These are phyloP conservation scores for Rhyacophila brunnea DNA, from an alignment of 1,140 invertebrate species.

Conservation along the genomic window DNA sequence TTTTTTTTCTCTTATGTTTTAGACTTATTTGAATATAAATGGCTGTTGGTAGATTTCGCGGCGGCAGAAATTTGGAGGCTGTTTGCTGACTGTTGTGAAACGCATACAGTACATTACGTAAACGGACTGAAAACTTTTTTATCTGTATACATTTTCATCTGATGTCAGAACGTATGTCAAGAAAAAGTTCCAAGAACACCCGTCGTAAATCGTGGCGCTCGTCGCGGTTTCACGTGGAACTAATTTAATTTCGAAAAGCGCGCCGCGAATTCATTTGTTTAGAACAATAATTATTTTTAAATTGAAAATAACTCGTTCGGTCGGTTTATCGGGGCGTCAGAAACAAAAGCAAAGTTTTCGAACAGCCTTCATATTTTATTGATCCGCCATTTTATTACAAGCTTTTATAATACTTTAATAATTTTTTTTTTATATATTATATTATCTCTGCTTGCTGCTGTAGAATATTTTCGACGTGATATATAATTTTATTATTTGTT, in stretches of 20 bases:
- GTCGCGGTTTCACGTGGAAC: too few species aligned
- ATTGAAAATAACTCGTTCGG: too few species aligned
- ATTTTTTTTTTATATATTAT: conserved; percentile 8
- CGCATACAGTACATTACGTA: neutral
- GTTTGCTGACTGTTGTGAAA: conserved; percentile 49
- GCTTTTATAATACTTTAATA: too few species aligned
- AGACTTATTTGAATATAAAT: conserved; percentile 6
- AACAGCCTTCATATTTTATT: conserved; percentile 62
- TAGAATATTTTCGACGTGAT: conserved; percentile 8
- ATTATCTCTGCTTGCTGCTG: conserved; percentile 8
- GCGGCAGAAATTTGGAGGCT: conserved; percentile 63
- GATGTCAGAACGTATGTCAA: too few species aligned
- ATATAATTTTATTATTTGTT: conserved; percentile 10
- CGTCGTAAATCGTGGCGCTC: too few species aligned
- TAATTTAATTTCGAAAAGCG: too few species aligned
- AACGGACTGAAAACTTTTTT: neutral
- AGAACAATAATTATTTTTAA: too few species aligned
- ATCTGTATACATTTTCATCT: conserved; percentile 37
- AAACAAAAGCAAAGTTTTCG: conserved; percentile 62
- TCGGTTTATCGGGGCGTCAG: conserved; percentile 1
- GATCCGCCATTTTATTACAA: conserved; percentile 36
- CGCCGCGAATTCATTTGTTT: too few species aligned
- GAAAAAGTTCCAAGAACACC: too few species aligned
- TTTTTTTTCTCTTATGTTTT: neutral
- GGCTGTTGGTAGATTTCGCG: conserved; percentile 26